Base-by-base conservation (phyloP, 2,797 vertebrate genomes). In the Sebastes oblongus region DNA sequence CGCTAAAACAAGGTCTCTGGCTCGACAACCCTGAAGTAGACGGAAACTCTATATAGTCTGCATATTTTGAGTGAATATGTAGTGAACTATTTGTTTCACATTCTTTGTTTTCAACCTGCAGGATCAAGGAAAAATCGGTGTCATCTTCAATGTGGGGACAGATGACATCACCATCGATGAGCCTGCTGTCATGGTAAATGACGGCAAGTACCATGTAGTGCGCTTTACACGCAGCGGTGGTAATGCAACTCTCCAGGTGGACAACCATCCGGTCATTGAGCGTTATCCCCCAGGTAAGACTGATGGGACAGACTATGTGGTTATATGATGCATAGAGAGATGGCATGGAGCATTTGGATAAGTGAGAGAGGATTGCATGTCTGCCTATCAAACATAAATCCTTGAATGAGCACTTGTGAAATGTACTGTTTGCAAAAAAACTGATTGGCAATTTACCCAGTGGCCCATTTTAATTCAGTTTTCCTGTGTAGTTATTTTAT, bases 131-230 rank as follows among this genome's bases (percentile, higher is more conserved):
- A 98, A 97, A 72, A 96, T 98, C 6, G 95, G 96, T 30, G 97
- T 98, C 78, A 98, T 98, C 87, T 98, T 98, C 94, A 98, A 98
- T 11, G 98, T 98, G 86, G 98, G 98, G 76, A 98, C 97, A 0
- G 97, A 98, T 75, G 97, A 98, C 95, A 98, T 98, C 90, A 95
- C 96, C 83, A 98, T 98, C 6, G 97, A 98, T 9, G 98, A 98
- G 91, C 96, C 96, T 61, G 97, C 96, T 9, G 96, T 97, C 89
- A 91, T 96, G 6, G 97, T 98, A 81, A 97, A 96, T 75, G 98
- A 98, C 64, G 98, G 97, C 91, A 98, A 98, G 93, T 98, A 98
- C 96, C 97, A 98, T 61, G 97, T 98, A 92, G 97, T 98, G 32
- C 97, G 98, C 89, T 98, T 98, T 94, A 98, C 98, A 20, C 96